Evolutionary conservation across 2,113 vertebrate genomes (phyloP).

Genomic region (Crypturellus undulatus): DNA sequence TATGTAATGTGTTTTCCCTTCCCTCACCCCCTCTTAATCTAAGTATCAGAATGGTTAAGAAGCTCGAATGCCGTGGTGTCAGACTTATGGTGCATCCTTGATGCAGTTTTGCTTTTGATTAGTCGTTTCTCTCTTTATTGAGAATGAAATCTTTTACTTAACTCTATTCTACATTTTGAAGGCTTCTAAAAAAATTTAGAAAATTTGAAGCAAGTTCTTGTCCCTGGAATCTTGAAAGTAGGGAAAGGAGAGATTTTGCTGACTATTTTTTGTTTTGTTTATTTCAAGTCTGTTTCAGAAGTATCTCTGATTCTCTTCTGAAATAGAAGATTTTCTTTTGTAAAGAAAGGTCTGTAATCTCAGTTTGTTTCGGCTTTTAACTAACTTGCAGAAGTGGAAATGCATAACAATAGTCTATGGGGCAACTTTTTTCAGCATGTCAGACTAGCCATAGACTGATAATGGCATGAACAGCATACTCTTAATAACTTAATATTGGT

Average conservation of each 20-base stretch:
- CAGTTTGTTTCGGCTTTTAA: background rate
- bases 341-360: background rate
- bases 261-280: background rate
- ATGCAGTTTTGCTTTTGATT: background rate
- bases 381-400: background rate
- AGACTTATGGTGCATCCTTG: background rate
- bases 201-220: background rate
- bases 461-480: background rate
- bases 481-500: no score
- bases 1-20: no score
- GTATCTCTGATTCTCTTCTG: background rate
- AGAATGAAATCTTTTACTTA: background rate
- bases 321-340: accelerated
- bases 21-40: no score
- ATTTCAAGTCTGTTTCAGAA: background rate
- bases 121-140: background rate
- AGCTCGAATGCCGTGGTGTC: background rate
- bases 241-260: background rate
- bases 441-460: background rate
- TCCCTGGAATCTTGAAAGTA: background rate
- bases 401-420: background rate
- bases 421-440: background rate
- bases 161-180: background rate
- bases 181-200: accelerated
- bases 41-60: no score